Base-by-base conservation (phyloP, 1,140 invertebrate species). In the Papilio machaon region DNA sequence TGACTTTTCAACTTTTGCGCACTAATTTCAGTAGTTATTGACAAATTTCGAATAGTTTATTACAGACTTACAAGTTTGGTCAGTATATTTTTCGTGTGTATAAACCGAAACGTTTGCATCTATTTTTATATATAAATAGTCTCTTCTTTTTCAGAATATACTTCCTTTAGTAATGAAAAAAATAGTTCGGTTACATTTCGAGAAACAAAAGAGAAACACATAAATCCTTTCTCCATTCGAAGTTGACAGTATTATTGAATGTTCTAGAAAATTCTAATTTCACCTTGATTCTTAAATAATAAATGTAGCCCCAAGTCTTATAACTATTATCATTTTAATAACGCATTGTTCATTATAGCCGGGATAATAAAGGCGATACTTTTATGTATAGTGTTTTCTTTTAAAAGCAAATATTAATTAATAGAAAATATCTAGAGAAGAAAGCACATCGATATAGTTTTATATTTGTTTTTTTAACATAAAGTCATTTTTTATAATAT, bases 1-100 rank as follows among this genome's bases (percentile, higher is more conserved):
- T 35, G 46, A 76, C 74, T 76, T 76, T 76, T 54, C n/a, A 35
- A 76, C 19, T 54, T 30, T 47, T 17, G 9, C 64, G 30, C 30
- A 17, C 30, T 70, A 70, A 70, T 38, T 70, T 35, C 30, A 70
- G 11, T 70, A 70, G 64, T 70, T 70, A 70, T 70, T 70, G 64
- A 70, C 30, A 3, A 70, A 38, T 70, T 70, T 70, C 30, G 30
- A 15, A 70, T 70, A 70, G 64, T 70, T 70, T 70, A 70, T 70
- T 70, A 13, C 38, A 38, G 47, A 19, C n/a, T 74, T 4, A 7
- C 30, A 64, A 4, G 60, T 64, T 30, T 1, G 23, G 8, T 17
- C 13, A 52, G 49, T 15, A 5, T 52, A 52, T 52, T 43, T 7
- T 43, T 43, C 7, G 7, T 43, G 38, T 43, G 38, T 43, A 30